Evolutionary conservation across 2,888 invertebrate species (phyloP).

Genomic region (Orchesellides sinensis): DNA sequence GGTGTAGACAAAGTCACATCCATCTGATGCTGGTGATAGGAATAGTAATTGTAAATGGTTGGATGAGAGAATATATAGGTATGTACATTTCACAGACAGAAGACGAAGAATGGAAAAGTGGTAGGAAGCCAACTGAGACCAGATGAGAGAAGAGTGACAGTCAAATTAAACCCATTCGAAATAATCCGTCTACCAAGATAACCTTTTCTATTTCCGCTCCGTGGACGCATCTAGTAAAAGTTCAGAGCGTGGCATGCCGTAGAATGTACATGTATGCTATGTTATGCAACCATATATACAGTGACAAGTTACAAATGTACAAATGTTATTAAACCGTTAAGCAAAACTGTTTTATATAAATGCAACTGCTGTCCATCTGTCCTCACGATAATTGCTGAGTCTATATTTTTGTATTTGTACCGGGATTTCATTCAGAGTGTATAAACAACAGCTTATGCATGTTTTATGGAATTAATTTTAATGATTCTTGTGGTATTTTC

Average conservation of each 20-base stretch:
- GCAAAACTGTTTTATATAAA: too few species aligned
- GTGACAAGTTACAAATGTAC: neutral
- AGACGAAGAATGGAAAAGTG: constrained; percentile 16
- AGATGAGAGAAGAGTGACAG: constrained; percentile 66
- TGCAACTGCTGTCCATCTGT: too few species aligned
- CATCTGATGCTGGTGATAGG: constrained; percentile 21
- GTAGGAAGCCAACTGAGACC: constrained; percentile 57
- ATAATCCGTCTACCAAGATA: constrained; percentile 66
- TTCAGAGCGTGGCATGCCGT: neutral
- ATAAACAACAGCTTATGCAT: too few species aligned
- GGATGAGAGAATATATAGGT: too few species aligned
- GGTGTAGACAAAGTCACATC: constrained; percentile 28
- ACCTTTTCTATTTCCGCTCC: constrained; percentile 64
- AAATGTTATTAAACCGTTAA: too few species aligned
- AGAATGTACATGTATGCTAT: neutral
- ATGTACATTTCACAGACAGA: too few species aligned
- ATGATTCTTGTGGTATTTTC: too few species aligned
- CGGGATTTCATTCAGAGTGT: too few species aligned
- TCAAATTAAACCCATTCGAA: constrained; percentile 67
- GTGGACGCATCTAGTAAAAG: constrained; percentile 4
- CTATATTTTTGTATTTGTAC: too few species aligned
- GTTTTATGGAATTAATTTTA: too few species aligned
- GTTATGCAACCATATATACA: neutral
- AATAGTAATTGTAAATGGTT: constrained; percentile 7
- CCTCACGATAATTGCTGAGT: too few species aligned